These are phyloP conservation scores for Zaprionus africanus DNA, from an alignment of 1,140 invertebrate species.

Conservation along the genomic window DNA sequence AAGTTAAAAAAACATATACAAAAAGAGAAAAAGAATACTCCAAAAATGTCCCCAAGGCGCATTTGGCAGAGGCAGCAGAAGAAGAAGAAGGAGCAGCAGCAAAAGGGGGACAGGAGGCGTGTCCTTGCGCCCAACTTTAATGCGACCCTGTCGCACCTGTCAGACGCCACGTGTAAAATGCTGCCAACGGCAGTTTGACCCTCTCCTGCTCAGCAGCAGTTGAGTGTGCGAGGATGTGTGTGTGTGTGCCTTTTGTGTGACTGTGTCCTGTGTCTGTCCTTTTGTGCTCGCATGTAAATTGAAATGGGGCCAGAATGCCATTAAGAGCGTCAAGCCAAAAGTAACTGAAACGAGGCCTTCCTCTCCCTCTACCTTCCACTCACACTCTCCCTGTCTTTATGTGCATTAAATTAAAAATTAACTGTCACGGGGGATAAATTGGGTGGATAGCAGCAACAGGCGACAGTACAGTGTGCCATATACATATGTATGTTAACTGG, in stretches of 20 bases:
- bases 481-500: neutral
- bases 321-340: slow-evolving; percentile 64
- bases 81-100: neutral
- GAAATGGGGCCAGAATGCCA: slow-evolving; percentile 76
- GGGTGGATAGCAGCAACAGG: slow-evolving; percentile 13
- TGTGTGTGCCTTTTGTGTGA: slow-evolving; percentile 10
- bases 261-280: slow-evolving; percentile 31
- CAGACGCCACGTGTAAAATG: slow-evolving; percentile 66
- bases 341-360: slow-evolving; percentile 50
- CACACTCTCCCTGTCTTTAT: slow-evolving; percentile 40
- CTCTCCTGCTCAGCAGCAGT: neutral
- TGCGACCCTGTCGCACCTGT: slow-evolving; percentile 52
- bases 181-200: slow-evolving; percentile 56
- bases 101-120: slow-evolving; percentile 5
- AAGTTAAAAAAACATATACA: slow-evolving; percentile 58
- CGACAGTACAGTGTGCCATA: neutral
- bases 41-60: slow-evolving; percentile 61
- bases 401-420: slow-evolving; percentile 77
- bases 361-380: neutral
- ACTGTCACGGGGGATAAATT: slow-evolving; percentile 65
- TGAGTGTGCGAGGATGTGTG: neutral
- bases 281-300: slow-evolving; percentile 72
- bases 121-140: slow-evolving; percentile 38
- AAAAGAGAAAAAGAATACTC: slow-evolving; percentile 33
- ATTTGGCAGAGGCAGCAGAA: slow-evolving; percentile 43